Base-by-base conservation (phyloP, 2,888 invertebrate species). In the Mycalesis mineus region DNA sequence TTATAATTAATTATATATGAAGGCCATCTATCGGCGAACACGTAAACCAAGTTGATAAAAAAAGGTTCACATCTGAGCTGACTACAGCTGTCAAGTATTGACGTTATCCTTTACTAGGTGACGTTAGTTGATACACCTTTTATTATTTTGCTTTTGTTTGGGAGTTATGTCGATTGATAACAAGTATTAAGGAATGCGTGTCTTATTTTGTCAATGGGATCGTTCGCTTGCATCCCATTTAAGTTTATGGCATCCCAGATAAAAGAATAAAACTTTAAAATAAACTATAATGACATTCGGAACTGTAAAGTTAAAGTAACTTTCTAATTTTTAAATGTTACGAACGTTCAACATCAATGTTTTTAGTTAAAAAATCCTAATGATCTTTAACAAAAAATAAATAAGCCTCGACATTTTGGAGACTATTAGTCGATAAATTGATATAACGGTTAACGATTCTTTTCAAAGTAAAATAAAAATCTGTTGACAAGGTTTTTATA, bases 151-250 rank as follows among this genome's bases (percentile, higher is more conserved):
- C 39, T 53, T 50, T 53, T 61, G 54, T 48, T 56, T 52, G 33
- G 53, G 48, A 55, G 42, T 45, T 61, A 59, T 54, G 57, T 58
- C 56, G 53, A 58, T 55, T 55, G 45, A 48, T 51, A 55, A 57
- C 59, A 58, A 45, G 57, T 53, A 61, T 61, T 49, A 48, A 49
- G 57, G 58, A 55, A 62, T 59, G 59, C 60, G 52, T 56, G 57
- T 57, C 58, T 62, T 61, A 59, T 63, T 55, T 61, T 53, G 53
- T 45, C 36, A 44, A 53, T 53, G 53, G 36, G 37, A 47, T 31
- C 14, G 47, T 15, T 14, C 15, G 33, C 15, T 47, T 33, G 47
- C 14, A 17, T 47, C 31, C 47, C 14, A 14, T 44, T 44, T 44
- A 33, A 14, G 31, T 15, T 14, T 11, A 47, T 14, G 11, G 15